These are phyloP conservation scores for Anas capensis DNA, from an alignment of 2,797 vertebrate species.

Conservation along the genomic window DNA sequence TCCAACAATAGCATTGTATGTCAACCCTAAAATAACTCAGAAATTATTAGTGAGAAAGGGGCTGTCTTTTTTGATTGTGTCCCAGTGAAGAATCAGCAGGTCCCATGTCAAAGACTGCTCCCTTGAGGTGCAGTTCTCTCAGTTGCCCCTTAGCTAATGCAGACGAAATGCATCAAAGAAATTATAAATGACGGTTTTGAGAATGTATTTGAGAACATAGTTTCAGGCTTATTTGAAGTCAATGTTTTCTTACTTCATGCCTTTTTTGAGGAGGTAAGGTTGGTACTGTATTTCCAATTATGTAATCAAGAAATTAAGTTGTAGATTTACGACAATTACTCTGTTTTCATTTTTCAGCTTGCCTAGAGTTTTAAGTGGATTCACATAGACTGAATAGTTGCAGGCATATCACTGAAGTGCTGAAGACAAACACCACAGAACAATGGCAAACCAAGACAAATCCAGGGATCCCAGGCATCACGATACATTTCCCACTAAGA, in stretches of 20 bases:
- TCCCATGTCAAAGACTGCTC: not conserved
- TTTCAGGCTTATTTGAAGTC: not conserved
- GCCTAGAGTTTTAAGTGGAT: not conserved
- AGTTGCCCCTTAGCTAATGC: not conserved
- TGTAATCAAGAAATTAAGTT: not conserved
- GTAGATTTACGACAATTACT: not conserved
- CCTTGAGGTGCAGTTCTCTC: not conserved
- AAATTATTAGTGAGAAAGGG: not conserved
- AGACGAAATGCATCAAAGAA: not conserved
- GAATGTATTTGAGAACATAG: not conserved
- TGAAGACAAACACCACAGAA: not conserved
- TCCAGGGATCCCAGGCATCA: not conserved
- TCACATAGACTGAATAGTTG: not conserved
- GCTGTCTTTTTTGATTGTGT: not conserved
- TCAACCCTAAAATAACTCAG: constrained; percentile 5
- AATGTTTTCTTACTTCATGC: not conserved
- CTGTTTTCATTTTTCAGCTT: constrained; percentile 8
- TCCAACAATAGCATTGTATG: not conserved
- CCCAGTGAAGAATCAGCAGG: not conserved
- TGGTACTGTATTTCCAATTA: not conserved
- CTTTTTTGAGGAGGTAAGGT: not conserved
- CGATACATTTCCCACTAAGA: not conserved
- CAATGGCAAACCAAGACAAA: not conserved
- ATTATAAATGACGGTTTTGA: not conserved
- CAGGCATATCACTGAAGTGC: not conserved